Base-by-base conservation (phyloP, 2,797 vertebrate genomes). In the Melanotaenia parkinsoni region DNA sequence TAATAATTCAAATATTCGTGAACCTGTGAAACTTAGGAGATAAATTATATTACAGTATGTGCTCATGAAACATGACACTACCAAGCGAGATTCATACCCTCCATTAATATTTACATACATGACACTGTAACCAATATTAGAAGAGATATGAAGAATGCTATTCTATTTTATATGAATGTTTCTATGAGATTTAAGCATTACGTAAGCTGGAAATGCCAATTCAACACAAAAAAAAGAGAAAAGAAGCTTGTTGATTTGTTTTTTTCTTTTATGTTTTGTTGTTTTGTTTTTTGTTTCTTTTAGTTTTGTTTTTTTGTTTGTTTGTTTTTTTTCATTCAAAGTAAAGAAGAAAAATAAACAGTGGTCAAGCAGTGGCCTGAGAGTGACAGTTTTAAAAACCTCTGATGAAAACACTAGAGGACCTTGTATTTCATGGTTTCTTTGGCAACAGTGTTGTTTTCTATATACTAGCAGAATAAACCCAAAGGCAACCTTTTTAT, bases 371-470 rank as follows among this genome's bases (percentile, higher is more conserved):
- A 50, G 3, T 12, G 11, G 47, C 22, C 70, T 22, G 40, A 85
- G 56, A 70, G 24, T 20, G 1, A 30, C 26, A 76, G 33, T 2
- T 16, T 24, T 50, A 58, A 58, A 28, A 58, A 58, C 20, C 47
- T 58, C 59, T 72, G 63, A 35, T 60, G 67, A 60, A 53, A 67
- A 70, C 62, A 40, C 43, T 63, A 65, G 38, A 57, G 33, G 72
- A 35, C 16, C 45, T 47, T 47, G 45, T 51, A 7, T 61, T 74
- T 35, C 30, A 79, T 58, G 16, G 56, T 61, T 67, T 66, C 45
- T 72, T 76, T 76, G 69, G 68, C 70, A 50, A 60, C 58, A 71
- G 20, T 37, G 56, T 35, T 83, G 61, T 77, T 80, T 47, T 47
- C 45, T n/a, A n/a, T 47, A 16, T 47, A 47, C 8, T 47, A 5